Evolutionary conservation across 2,888 invertebrate species (phyloP), one percentile per base, ranked within the genome.

Genomic region (Flexamia atlantica): DNA sequence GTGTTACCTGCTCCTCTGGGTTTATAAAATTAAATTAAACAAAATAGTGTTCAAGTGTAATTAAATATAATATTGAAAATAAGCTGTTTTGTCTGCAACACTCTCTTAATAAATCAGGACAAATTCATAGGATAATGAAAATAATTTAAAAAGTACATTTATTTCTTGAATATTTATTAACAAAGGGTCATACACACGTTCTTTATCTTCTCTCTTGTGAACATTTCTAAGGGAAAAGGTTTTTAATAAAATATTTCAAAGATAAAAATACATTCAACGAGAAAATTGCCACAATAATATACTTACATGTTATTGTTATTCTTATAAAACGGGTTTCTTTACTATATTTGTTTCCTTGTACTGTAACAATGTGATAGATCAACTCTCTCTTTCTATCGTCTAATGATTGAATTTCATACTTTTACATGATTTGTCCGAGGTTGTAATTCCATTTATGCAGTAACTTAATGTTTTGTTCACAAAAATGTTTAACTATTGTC

Each of bases 221-320:
- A 84, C 81, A 40, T 76, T 81, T 84, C 81, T 84, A 84, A 82
- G 81, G 82, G 74, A 84, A 81, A 70, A 81, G 82, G 84, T 82
- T 84, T 80, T 82, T 82, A 84, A 84, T 82, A 82, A 84, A 84
- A 82, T 82, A 84, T 84, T 76, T 82, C 82, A 81, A 81, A 84
- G 84, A 84, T 84, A 84, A 84, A 84, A 84, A 84, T 84, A 84
- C 84, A 84, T 84, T 82, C 64, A 84, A 84, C 84, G 74, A 84
- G 84, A 82, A 84, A 84, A 84, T 84, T 82, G 82, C 84, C 84
- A 84, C 84, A 84, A 82, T 84, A 81, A 80, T 84, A 81, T 84
- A 84, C 84, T 81, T 84, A 84, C 81, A 81, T 36, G 50, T 81
- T 70, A 84, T 84, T 81, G 80, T 81, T 79, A 84, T 25, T 57